Evolutionary conservation across 1,140 invertebrate species (phyloP).

Genomic region (Aricia agestis): DNA sequence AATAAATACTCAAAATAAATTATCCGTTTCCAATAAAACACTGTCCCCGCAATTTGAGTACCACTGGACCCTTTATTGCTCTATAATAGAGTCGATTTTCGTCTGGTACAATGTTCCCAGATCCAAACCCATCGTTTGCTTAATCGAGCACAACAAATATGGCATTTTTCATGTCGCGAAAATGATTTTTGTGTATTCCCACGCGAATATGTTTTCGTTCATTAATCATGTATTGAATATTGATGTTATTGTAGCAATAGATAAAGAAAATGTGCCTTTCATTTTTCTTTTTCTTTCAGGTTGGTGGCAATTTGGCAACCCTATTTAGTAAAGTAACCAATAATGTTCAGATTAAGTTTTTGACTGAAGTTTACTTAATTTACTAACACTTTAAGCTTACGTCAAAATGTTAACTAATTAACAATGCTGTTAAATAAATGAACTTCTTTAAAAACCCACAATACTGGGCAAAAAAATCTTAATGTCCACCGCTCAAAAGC

Average conservation of each 20-base stretch:
- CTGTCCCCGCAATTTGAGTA: slow-evolving; percentile 35
- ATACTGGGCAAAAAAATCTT: too few species aligned
- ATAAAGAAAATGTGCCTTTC: background rate
- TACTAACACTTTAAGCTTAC: too few species aligned
- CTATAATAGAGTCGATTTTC: background rate
- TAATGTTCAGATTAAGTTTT: too few species aligned
- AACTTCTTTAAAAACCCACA: too few species aligned
- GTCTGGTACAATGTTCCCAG: slow-evolving; percentile 11
- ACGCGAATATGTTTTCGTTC: slow-evolving; percentile 66
- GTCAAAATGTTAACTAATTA: too few species aligned
- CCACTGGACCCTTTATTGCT: background rate
- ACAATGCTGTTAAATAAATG: too few species aligned
- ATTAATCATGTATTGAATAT: slow-evolving; percentile 71
- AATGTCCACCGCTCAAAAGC: too few species aligned
- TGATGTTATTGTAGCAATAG: slow-evolving; percentile 35
- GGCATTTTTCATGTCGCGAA: slow-evolving; percentile 64
- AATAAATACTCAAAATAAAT: slow-evolving; percentile 73
- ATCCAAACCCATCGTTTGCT: slow-evolving; percentile 63
- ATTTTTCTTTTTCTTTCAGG: background rate
- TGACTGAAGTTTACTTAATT: too few species aligned
- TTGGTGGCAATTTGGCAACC: background rate
- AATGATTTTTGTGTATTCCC: slow-evolving; percentile 65
- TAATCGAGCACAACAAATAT: slow-evolving; percentile 73
- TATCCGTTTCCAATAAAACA: slow-evolving; percentile 73
- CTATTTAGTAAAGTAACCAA: too few species aligned